These are phyloP conservation scores for Hestina assimilis DNA, from an alignment of 1,140 invertebrate species.

Conservation along the genomic window DNA sequence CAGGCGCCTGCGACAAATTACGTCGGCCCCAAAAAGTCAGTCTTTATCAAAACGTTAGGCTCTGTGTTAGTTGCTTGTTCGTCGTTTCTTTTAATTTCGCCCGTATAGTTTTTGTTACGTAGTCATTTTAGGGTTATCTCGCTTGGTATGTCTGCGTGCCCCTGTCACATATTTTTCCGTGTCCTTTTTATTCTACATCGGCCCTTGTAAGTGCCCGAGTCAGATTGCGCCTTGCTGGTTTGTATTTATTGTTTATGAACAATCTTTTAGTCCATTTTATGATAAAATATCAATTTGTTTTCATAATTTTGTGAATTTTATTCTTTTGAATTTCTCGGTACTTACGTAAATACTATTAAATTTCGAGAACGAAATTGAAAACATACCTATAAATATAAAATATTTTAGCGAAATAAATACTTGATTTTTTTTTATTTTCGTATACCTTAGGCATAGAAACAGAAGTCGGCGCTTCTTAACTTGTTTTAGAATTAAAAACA, in stretches of 20 bases:
- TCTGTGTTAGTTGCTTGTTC: constrained; percentile 66
- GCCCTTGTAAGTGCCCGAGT: constrained; percentile 27
- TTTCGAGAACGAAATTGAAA: too few species aligned
- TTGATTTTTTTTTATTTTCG: too few species aligned
- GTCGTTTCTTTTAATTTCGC: constrained; percentile 73
- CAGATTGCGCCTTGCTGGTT: constrained; percentile 24
- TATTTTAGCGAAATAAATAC: too few species aligned
- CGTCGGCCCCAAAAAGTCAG: constrained; percentile 62
- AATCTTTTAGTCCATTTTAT: not conserved
- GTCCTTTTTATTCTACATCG: constrained; percentile 28
- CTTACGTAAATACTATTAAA: not conserved
- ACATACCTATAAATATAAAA: too few species aligned
- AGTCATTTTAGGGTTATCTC: constrained; percentile 69
- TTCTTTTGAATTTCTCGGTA: not conserved
- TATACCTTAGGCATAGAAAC: too few species aligned
- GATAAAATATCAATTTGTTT: not conserved
- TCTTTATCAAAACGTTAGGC: constrained; percentile 69
- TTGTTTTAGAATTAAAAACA: too few species aligned
- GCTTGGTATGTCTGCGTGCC: constrained; percentile 51
- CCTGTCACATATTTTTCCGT: constrained; percentile 58
- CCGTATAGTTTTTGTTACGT: constrained; percentile 65
- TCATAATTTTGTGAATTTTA: not conserved
- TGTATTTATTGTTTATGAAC: constrained; percentile 18
- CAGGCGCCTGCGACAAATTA: constrained; percentile 76
- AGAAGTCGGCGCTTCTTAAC: too few species aligned